phyloP scores from a whole-genome alignment of 1,140 invertebrate species.

The Drosophila takahashii region DNA sequence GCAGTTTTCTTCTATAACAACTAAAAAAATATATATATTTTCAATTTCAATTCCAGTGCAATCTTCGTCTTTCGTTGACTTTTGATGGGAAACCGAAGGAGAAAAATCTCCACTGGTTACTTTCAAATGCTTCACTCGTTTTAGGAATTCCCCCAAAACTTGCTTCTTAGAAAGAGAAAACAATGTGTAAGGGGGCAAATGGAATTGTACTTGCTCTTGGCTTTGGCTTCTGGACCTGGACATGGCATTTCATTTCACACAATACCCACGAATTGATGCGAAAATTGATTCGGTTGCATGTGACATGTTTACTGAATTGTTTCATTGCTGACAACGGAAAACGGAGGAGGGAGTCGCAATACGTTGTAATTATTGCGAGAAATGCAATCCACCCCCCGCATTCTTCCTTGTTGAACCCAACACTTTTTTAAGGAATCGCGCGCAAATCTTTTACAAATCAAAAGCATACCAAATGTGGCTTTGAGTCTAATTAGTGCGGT shows the following conservation, averaged over 20 bases:
- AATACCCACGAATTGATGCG: slow-evolving; percentile 75
- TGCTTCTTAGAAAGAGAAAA: slow-evolving; percentile 5
- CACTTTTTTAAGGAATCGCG: slow-evolving; percentile 42
- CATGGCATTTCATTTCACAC: slow-evolving; percentile 67
- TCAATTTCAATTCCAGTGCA: slow-evolving; percentile 48
- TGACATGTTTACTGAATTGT: slow-evolving; percentile 80
- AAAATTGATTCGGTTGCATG: slow-evolving; percentile 82
- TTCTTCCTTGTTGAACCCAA: background rate
- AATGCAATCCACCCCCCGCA: slow-evolving; percentile 31
- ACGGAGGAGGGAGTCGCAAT: background rate
- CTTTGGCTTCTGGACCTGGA: slow-evolving; percentile 19
- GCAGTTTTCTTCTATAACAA: slow-evolving; percentile 7
- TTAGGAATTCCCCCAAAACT: slow-evolving; percentile 14
- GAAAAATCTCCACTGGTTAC: slow-evolving; percentile 44
- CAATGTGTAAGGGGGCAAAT: background rate
- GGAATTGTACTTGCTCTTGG: slow-evolving; percentile 12
- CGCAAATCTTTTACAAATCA: slow-evolving; percentile 80
- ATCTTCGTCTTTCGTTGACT: slow-evolving; percentile 55
- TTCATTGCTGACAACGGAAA: slow-evolving; percentile 43
- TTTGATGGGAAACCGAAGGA: slow-evolving; percentile 51
- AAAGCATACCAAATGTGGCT: slow-evolving; percentile 79
- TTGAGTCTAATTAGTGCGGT: slow-evolving; percentile 81
- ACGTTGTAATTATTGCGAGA: slow-evolving; percentile 61
- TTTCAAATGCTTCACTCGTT: slow-evolving; percentile 70
- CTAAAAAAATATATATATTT: slow-evolving; percentile 23